Evolutionary conservation across 1,140 invertebrate genomes (phyloP).

Genomic region (Pteromalus puparum): DNA sequence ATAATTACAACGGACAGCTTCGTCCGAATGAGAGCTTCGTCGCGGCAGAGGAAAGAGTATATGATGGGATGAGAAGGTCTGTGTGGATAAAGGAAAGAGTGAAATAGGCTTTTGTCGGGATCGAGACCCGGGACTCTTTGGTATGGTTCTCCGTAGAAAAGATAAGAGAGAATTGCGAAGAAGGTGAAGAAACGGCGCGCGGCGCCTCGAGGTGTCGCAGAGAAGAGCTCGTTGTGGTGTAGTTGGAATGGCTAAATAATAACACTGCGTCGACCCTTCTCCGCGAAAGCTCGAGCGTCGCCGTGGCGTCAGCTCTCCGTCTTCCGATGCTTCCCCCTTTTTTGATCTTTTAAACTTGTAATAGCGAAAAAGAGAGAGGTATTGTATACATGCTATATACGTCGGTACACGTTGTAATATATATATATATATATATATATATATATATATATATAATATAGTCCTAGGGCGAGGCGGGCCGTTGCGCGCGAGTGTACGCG

Average conservation of each 20-base stretch:
- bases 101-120: slow-evolving; percentile 54
- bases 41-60: not conserved
- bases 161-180: slow-evolving; percentile 58
- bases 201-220: not conserved
- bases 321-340: not conserved
- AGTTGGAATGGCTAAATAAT: no score
- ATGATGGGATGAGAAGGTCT: slow-evolving; percentile 16
- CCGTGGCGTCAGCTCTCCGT: not conserved
- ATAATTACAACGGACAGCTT: slow-evolving; percentile 27
- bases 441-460: slow-evolving; percentile 17
- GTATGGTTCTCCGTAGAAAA: slow-evolving; percentile 69
- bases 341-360: slow-evolving; percentile 43
- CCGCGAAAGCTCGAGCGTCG: not conserved
- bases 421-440: not conserved
- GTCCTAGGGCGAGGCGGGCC: slow-evolving; percentile 26
- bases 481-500: not conserved
- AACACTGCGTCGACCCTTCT: not conserved
- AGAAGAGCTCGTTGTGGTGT: no score
- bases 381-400: slow-evolving; percentile 40
- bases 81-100: slow-evolving; percentile 36
- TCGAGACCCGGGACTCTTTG: slow-evolving; percentile 71
- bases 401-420: slow-evolving; percentile 1
- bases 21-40: slow-evolving; percentile 38
- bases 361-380: slow-evolving; percentile 47
- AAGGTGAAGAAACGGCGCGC: slow-evolving; percentile 34